phyloP scores from a whole-genome alignment of 2,113 vertebrate species.

The Mobula hypostoma region DNA sequence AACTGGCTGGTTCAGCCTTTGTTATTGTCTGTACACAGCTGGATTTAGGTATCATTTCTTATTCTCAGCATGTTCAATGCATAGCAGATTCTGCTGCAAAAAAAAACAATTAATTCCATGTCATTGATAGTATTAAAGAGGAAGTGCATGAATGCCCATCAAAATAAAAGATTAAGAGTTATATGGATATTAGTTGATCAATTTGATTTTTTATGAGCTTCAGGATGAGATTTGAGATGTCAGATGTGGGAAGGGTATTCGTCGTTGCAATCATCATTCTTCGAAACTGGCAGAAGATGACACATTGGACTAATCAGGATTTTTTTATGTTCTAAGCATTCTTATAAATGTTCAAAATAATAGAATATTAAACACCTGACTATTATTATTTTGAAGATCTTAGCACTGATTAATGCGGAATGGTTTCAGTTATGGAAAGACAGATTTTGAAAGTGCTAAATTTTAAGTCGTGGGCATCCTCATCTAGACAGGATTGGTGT shows the following conservation, averaged over 20 bases:
- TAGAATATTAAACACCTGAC: too few relatives aligned
- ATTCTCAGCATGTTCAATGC: not conserved
- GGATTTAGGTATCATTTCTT: not conserved
- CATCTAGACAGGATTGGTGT: not conserved
- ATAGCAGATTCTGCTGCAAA: not conserved
- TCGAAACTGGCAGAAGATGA: not conserved
- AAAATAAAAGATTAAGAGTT: not conserved
- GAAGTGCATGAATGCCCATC: not conserved
- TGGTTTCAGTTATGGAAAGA: not conserved
- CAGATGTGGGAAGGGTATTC: not conserved
- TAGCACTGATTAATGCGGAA: not conserved
- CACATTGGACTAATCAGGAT: not conserved
- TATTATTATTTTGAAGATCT: not conserved
- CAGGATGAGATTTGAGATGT: not conserved
- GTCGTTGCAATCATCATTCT: not conserved
- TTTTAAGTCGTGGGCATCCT: not conserved
- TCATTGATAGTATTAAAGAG: constrained; percentile 17
- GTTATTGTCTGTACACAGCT: not conserved
- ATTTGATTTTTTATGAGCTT: not conserved
- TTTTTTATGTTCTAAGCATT: not conserved
- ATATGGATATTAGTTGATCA: not conserved
- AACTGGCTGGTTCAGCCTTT: not conserved
- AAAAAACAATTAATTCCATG: not conserved
- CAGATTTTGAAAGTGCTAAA: not conserved
- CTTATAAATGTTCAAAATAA: not conserved